phyloP scores from a whole-genome alignment of 2,888 invertebrate species.

The Carcina quercana region DNA sequence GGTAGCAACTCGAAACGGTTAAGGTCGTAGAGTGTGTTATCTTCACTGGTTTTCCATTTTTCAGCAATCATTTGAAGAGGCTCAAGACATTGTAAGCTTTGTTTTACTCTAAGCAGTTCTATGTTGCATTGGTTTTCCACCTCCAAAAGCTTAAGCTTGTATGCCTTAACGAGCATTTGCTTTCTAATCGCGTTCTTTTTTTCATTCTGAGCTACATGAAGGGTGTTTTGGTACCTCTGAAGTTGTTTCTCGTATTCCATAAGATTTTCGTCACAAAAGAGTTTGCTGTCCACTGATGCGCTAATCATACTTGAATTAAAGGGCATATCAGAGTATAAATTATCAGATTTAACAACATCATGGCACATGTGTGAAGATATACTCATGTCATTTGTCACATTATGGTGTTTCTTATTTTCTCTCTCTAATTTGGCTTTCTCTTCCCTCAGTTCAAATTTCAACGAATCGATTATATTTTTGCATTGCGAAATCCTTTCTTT shows the following conservation, averaged over 20 bases:
- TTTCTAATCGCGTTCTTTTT: conserved; percentile 63
- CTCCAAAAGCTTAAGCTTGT: conserved; percentile 54
- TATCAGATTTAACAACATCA: conserved; percentile 18
- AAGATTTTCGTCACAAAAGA: conserved; percentile 51
- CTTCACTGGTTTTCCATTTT: conserved; percentile 47
- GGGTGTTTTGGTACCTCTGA: conserved; percentile 57
- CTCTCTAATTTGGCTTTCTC: conserved; percentile 50
- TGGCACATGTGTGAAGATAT: not conserved
- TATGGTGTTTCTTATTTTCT: conserved; percentile 24
- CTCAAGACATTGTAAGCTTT: conserved; percentile 60
- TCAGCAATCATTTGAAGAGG: conserved; percentile 55
- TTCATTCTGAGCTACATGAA: conserved; percentile 60
- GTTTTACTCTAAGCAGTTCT: conserved; percentile 57
- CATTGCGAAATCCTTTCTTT: conserved; percentile 57
- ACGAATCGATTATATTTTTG: conserved; percentile 48
- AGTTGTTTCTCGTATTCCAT: conserved; percentile 64
- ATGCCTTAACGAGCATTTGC: conserved; percentile 65
- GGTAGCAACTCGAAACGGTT: conserved; percentile 51
- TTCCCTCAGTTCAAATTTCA: conserved; percentile 51
- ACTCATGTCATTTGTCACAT: conserved; percentile 14
- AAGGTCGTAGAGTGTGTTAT: conserved; percentile 34
- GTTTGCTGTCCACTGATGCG: conserved; percentile 42
- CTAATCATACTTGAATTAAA: conserved; percentile 30
- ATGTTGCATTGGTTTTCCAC: conserved; percentile 68
- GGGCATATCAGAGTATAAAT: conserved; percentile 15